phyloP scores from a whole-genome alignment of 2,888 invertebrate genomes.

The Ichneumoninae sp. region DNA sequence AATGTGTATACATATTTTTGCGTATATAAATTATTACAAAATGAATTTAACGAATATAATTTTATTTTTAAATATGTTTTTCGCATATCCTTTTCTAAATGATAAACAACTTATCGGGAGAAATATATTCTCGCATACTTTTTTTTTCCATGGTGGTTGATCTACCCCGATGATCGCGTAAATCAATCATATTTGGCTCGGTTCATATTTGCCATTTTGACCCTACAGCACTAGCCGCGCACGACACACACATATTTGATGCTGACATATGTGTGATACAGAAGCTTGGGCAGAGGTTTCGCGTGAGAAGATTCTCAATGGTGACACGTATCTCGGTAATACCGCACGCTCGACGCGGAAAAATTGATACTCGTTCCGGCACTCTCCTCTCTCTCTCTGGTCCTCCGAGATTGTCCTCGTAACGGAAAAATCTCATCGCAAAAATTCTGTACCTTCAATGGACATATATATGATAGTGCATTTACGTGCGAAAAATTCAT shows the following conservation, averaged over 20 bases:
- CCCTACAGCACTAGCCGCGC: not conserved
- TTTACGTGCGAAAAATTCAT: not conserved
- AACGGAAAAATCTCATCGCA: conserved; percentile 24
- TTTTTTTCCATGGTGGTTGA: too few relatives aligned
- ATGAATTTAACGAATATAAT: too few relatives aligned
- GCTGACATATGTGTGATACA: not conserved
- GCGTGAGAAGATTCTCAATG: conserved; percentile 53
- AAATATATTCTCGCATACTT: too few relatives aligned
- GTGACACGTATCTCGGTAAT: conserved; percentile 38
- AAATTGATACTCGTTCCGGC: conserved; percentile 57
- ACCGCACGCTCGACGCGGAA: conserved; percentile 48
- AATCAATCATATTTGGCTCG: not conserved
- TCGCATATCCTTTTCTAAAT: too few relatives aligned
- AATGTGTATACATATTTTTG: too few relatives aligned
- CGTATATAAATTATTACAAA: too few relatives aligned
- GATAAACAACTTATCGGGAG: too few relatives aligned
- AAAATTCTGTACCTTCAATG: conserved; percentile 22
- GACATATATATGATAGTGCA: not conserved
- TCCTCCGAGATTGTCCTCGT: conserved; percentile 30
- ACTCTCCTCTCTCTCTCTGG: conserved; percentile 24
- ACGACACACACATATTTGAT: not conserved
- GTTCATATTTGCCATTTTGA: not conserved
- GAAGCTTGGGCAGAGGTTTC: conserved; percentile 17
- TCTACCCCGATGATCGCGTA: not conserved
- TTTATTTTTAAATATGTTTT: too few relatives aligned